Conservation (phyloP, 2,888 invertebrate genomes). For the Pseudococcus jackbeardsleyi region DNA sequence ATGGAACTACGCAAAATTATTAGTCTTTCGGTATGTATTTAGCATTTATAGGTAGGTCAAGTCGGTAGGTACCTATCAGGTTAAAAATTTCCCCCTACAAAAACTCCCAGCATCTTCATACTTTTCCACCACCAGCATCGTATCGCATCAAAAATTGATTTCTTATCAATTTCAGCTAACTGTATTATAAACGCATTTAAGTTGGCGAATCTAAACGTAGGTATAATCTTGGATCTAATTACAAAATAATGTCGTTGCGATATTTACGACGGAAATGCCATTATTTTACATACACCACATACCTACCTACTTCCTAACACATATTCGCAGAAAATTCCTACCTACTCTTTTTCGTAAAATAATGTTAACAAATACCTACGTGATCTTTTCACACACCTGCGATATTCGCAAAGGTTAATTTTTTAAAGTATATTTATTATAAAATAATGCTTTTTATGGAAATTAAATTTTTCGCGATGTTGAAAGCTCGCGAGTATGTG, state of each 20-base stretch:
- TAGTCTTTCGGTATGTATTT: too few species aligned
- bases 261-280: slow-evolving; percentile 5
- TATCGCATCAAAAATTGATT: neutral
- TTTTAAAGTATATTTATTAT: neutral
- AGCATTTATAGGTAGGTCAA: too few species aligned
- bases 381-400: slow-evolving; percentile 2
- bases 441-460: slow-evolving; percentile 10
- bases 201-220: neutral
- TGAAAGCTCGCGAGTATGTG: neutral
- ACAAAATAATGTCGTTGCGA: neutral
- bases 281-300: neutral
- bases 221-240: slow-evolving; percentile 37
- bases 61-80: too few species aligned
- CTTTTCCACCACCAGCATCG: neutral
- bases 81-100: too few species aligned
- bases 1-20: too few species aligned
- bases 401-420: neutral
- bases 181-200: slow-evolving; percentile 31
- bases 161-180: neutral
- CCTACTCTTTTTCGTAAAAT: neutral
- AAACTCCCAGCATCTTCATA: too few species aligned
- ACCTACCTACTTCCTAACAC: neutral
- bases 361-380: neutral
- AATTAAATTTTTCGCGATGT: slow-evolving; percentile 2
- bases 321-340: neutral